Evolutionary conservation across 2,797 vertebrate species (phyloP).

Genomic region (Girardinus metallicus): DNA sequence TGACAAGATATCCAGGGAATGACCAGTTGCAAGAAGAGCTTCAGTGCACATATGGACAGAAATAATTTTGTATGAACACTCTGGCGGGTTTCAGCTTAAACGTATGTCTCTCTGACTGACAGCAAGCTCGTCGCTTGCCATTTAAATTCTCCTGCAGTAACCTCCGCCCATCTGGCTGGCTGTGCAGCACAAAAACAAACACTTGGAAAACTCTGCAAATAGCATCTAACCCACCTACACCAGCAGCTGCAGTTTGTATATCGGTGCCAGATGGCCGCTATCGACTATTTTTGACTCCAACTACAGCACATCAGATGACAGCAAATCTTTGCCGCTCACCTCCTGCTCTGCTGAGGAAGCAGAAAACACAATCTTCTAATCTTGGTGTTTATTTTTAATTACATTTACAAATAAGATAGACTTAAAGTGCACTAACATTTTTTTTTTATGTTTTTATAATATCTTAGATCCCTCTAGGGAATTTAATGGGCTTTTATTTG

Average conservation of each 20-base stretch:
- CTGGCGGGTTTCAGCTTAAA: conserved; percentile 30
- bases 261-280: conserved; percentile 50
- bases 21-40: not conserved
- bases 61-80: conserved; percentile 15
- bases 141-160: conserved; percentile 29
- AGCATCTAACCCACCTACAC: conserved; percentile 53
- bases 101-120: conserved; percentile 47
- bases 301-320: conserved; percentile 27
- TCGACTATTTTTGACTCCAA: conserved; percentile 42
- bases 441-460: not conserved
- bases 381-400: conserved; percentile 10
- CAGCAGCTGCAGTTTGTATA: conserved; percentile 44
- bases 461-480: not conserved
- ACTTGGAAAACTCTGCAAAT: conserved; percentile 39
- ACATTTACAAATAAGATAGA: not conserved
- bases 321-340: conserved; percentile 3
- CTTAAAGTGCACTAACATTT: not conserved
- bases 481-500: not conserved
- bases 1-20: not conserved
- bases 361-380: conserved; percentile 6
- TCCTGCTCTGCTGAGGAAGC: conserved; percentile 13
- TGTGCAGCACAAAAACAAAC: conserved; percentile 43
- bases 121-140: conserved; percentile 5
- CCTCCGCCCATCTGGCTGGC: conserved; percentile 54
- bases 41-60: conserved; percentile 18